Conservation (phyloP, 2,797 vertebrate species). For the Brachyalestes nurse region DNA sequence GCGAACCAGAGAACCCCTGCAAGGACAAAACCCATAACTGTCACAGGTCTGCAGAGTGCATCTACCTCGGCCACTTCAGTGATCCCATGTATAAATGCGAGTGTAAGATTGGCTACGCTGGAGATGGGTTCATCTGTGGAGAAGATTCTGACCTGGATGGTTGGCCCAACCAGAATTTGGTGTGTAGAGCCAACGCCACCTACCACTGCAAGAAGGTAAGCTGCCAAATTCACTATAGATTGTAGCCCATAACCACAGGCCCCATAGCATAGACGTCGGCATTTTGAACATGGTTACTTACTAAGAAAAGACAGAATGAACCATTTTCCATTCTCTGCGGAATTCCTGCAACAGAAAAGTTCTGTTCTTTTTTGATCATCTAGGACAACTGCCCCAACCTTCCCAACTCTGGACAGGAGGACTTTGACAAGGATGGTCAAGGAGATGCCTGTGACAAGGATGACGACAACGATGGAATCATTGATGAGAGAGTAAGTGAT, state of each 20-base stretch:
- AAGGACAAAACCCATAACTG: slow-evolving; percentile 93
- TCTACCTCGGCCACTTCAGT: slow-evolving; percentile 95
- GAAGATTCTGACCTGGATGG: slow-evolving; percentile 98
- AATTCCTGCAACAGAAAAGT: neutral
- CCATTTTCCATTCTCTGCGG: neutral
- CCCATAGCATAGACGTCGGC: too few relatives aligned
- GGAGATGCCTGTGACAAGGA: slow-evolving; percentile 98
- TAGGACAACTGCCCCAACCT: slow-evolving; percentile 97
- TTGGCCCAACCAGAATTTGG: slow-evolving; percentile 96
- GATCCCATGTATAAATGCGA: slow-evolving; percentile 98
- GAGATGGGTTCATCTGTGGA: slow-evolving; percentile 93
- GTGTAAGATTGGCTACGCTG: slow-evolving; percentile 94
- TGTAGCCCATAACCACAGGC: neutral
- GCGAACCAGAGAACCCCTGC: slow-evolving; percentile 95
- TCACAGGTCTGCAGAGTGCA: slow-evolving; percentile 90
- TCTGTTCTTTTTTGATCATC: neutral
- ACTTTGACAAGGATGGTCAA: slow-evolving; percentile 95
- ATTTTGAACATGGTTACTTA: neutral
- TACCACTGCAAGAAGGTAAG: slow-evolving; percentile 93
- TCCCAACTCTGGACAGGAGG: slow-evolving; percentile 97
- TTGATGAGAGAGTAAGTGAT: slow-evolving; percentile 89
- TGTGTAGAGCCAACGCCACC: slow-evolving; percentile 91
- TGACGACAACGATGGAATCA: slow-evolving; percentile 93
- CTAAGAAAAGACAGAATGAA: too few relatives aligned
- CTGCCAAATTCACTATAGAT: neutral